These are phyloP conservation scores for Tragelaphus imberbis DNA, from an alignment of 2,113 vertebrate species.

Conservation along the genomic window DNA sequence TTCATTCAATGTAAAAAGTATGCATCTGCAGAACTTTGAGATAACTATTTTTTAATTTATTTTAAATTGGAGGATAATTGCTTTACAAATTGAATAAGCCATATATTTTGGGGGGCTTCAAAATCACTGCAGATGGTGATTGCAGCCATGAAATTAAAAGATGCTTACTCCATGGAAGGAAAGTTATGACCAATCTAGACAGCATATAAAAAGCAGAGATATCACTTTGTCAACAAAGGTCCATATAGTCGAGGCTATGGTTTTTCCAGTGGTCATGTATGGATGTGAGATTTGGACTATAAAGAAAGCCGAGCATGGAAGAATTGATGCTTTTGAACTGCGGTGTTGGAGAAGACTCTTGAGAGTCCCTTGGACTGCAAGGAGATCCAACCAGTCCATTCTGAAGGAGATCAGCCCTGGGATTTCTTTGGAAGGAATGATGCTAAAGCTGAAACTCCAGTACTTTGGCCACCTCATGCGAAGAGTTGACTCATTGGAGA, in stretches of 20 bases:
- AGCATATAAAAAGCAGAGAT: neutral
- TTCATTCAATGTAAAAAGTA: too few relatives aligned
- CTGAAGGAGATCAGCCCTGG: neutral
- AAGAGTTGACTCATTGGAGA: neutral
- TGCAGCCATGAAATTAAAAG: neutral
- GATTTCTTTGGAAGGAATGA: neutral
- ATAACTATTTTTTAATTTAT: too few relatives aligned
- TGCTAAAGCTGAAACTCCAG: neutral
- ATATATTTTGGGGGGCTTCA: fast-evolving
- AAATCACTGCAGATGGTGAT: too few relatives aligned
- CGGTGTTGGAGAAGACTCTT: neutral
- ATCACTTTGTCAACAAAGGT: neutral
- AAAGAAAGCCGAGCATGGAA: neutral
- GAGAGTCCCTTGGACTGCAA: neutral
- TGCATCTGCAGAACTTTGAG: too few relatives aligned
- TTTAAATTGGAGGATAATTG: too few relatives aligned
- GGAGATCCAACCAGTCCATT: neutral
- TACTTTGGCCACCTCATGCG: fast-evolving
- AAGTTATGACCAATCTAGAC: neutral
- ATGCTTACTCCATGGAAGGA: neutral
- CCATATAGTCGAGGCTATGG: too few relatives aligned
- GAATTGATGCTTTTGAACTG: neutral
- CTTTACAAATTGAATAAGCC: too few relatives aligned
- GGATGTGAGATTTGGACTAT: too few relatives aligned
- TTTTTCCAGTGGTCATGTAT: too few relatives aligned